Percentiles rank a stretch among this genome's conserved stretches.
These are phyloP conservation scores for Azemiops feae DNA, from an alignment of 2,113 vertebrate genomes.

Conservation along the genomic window DNA sequence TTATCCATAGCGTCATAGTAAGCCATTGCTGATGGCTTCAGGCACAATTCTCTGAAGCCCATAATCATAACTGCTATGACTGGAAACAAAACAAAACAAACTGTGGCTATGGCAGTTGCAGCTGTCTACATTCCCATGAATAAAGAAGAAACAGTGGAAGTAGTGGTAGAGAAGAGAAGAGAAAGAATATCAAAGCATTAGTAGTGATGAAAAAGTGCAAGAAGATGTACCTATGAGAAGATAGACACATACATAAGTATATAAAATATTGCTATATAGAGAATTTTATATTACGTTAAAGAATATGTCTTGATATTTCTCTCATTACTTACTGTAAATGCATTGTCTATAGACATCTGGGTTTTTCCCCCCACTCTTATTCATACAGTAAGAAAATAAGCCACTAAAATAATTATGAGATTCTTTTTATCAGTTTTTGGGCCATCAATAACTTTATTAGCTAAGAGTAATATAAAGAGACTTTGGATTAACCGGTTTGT, in stretches of 20 bases:
- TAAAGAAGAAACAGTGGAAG: not conserved
- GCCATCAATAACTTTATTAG: conserved; percentile 10
- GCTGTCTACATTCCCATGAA: not conserved
- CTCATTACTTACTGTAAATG: not conserved
- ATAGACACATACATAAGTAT: not conserved
- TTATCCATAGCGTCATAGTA: not conserved
- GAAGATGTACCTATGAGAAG: not conserved
- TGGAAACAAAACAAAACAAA: not conserved
- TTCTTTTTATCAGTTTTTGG: not conserved
- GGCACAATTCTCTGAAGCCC: not conserved
- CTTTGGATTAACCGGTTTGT: not conserved
- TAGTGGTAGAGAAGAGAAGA: not conserved
- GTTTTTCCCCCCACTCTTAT: not conserved
- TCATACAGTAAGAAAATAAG: not conserved
- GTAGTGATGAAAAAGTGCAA: not conserved
- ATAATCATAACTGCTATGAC: not conserved
- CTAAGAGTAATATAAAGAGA: not conserved
- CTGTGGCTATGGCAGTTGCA: not conserved
- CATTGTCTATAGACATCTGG: not conserved
- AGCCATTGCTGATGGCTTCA: not conserved
- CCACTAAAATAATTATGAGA: not conserved
- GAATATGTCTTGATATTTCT: not conserved
- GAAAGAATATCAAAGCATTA: not conserved
- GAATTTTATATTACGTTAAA: not conserved
- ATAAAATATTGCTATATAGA: not conserved